Percentiles rank a stretch among this genome's conserved stretches.
Evolutionary conservation across 2,797 vertebrate species (phyloP).

Genomic region (Myripristis jacobus): DNA sequence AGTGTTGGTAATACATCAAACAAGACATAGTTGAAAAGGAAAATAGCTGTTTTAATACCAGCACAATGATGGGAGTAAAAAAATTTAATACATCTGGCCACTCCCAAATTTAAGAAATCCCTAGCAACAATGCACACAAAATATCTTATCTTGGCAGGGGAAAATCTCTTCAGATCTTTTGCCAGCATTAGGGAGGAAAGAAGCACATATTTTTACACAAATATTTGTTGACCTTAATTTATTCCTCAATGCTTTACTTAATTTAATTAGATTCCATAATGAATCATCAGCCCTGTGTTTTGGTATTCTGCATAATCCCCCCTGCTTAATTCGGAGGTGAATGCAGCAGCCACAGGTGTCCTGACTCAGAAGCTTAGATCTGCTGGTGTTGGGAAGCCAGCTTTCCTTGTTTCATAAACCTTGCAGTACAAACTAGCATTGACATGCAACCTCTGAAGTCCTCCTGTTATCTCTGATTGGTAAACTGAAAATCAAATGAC

Average conservation of each 20-base stretch:
- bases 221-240: slow-evolving; percentile 48
- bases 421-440: slow-evolving; percentile 34
- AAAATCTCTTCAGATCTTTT: slow-evolving; percentile 68
- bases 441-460: slow-evolving; percentile 56
- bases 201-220: slow-evolving; percentile 42
- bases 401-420: slow-evolving; percentile 57
- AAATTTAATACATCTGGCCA: slow-evolving; percentile 58
- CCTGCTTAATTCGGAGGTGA: slow-evolving; percentile 58
- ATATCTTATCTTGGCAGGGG: slow-evolving; percentile 61
- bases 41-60: slow-evolving; percentile 75
- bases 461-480: slow-evolving; percentile 49
- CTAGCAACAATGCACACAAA: slow-evolving; percentile 70
- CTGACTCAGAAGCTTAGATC: slow-evolving; percentile 64
- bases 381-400: slow-evolving; percentile 57
- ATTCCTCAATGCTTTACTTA: slow-evolving; percentile 36
- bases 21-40: slow-evolving; percentile 63
- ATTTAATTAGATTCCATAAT: slow-evolving; percentile 60
- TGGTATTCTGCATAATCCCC: slow-evolving; percentile 63
- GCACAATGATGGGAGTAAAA: slow-evolving; percentile 64
- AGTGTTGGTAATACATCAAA: slow-evolving; percentile 79
- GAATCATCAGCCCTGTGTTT: slow-evolving; percentile 53
- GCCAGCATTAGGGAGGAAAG: slow-evolving; percentile 55
- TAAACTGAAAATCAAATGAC: slow-evolving; percentile 48
- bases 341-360: slow-evolving; percentile 70
- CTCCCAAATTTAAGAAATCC: slow-evolving; percentile 63